Evolutionary conservation across 2,888 invertebrate genomes (phyloP), one percentile per base, ranked within the genome.

Genomic region (Drosophila nigricruria): DNA sequence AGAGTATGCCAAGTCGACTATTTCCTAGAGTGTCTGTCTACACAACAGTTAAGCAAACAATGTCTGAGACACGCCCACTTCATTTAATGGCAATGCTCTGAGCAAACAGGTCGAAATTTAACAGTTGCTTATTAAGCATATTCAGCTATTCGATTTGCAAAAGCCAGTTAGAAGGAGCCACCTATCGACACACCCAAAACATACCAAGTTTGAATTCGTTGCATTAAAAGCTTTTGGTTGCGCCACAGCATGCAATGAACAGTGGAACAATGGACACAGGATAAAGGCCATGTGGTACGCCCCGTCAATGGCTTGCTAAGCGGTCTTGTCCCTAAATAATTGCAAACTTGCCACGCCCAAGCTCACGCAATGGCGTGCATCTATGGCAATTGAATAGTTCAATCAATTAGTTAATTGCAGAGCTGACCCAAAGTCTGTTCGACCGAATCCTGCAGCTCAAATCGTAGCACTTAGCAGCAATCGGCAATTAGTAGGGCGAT

Each of bases 321-420:
- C 59, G 73, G 54, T 68, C 50, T 65, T 43, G 45, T 18, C 45
- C 67, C 68, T 66, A 73, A 79, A 69, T 88, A 76, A 73, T 58
- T 45, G 34, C 45, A 18, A 47, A 62, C 52, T 27, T 10, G 69
- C 69, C 88, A 88, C 83, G 70, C 83, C 83, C 83, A 67, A 30
- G 54, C n/a, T 6, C n/a, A 52, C 52, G 34, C 69, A 65, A 58
- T 66, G 67, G 56, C 60, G 68, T 77, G 82, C 82, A 80, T 75
- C 80, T 75, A 70, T 62, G 73, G 38, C 76, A 79, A 84, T 84
- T 89, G 84, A 84, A 89, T 83, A 88, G 89, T 88, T 89, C 89
- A 87, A 84, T 89, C 84, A 84, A 84, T 84, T 84, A 89, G 84
- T 87, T 84, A 84, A 84, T 84, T 84, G 84, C 84, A 73, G 58